A percentile compares a stretch with the other conserved stretches of the same genome.
Evolutionary conservation across 1,140 invertebrate species (phyloP).

Genomic region (Sesamia nonagrioides): DNA sequence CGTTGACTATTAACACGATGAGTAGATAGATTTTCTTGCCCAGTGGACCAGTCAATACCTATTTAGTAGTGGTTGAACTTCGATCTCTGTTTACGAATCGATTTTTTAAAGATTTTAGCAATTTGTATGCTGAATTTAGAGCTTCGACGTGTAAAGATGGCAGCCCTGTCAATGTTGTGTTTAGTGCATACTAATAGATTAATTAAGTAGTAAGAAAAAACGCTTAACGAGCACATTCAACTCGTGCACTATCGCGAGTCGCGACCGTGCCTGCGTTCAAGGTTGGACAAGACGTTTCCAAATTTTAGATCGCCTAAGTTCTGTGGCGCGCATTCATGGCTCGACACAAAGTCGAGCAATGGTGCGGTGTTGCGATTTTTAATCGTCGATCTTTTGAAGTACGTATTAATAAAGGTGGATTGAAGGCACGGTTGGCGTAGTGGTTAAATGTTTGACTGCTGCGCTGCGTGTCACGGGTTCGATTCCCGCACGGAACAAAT

Average conservation of each 20-base stretch:
- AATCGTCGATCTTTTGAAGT: no score
- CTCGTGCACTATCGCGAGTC: conserved; percentile 39
- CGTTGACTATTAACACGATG: no score
- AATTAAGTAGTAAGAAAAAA: conserved; percentile 53
- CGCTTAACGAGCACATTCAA: conserved; percentile 46
- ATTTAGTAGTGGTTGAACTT: conserved; percentile 20
- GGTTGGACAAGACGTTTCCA: conserved; percentile 30
- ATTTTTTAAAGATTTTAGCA: not conserved
- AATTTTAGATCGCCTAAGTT: conserved; percentile 17
- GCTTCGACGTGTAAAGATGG: conserved; percentile 7
- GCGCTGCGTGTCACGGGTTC: no score
- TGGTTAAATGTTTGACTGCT: no score
- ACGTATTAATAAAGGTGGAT: no score
- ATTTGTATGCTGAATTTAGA: conserved; percentile 27
- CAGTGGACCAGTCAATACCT: not conserved
- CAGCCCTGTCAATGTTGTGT: conserved; percentile 39
- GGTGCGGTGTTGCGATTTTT: not conserved
- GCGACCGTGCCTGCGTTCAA: conserved; percentile 35
- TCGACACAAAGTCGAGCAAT: no score
- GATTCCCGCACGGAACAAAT: no score
- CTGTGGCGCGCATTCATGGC: not conserved
- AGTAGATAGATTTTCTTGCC: not conserved
- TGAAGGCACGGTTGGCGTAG: no score
- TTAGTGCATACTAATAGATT: conserved; percentile 52
- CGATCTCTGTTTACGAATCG: conserved; percentile 7